These are phyloP conservation scores for Nomada ruficornis DNA, from an alignment of 2,888 invertebrate species.

Conservation along the genomic window DNA sequence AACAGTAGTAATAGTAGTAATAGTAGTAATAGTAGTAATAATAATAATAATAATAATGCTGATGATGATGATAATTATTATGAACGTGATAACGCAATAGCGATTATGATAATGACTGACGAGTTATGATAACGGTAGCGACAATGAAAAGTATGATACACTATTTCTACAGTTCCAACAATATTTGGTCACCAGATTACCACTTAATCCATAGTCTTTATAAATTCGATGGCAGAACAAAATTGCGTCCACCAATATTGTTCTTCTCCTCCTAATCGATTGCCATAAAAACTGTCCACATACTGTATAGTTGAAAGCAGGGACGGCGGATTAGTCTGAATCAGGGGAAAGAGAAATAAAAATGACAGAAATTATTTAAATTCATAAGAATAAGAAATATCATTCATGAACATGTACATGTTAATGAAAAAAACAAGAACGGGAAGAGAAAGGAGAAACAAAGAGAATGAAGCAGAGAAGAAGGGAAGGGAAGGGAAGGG, in stretches of 20 bases:
- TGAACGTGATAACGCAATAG: conserved; percentile 6
- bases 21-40: too few relatives aligned
- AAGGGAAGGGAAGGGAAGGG: too few relatives aligned
- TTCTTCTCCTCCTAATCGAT: conserved; percentile 94
- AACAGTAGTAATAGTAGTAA: not conserved
- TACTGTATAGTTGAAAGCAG: conserved; percentile 98
- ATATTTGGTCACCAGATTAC: conserved; percentile 23
- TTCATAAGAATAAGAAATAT: not conserved
- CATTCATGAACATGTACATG: not conserved
- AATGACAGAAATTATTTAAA: not conserved
- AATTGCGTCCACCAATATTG: conserved; percentile 99
- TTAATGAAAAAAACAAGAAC: not conserved
- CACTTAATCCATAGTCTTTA: conserved; percentile 97
- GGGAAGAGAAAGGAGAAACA: not conserved
- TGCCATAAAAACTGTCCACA: conserved; percentile 95
- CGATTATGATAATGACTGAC: conserved; percentile 20
- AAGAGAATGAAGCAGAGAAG: too few relatives aligned
- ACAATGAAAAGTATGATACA: conserved; percentile 62
- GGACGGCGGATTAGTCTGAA: conserved; percentile 96
- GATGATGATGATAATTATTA: not conserved
- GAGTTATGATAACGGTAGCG: conserved; percentile 21
- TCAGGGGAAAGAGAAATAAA: conserved; percentile 30
- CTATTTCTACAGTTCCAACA: conserved; percentile 64
- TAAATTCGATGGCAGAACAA: conserved; percentile 97
- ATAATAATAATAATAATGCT: not conserved